phyloP scores from a whole-genome alignment of 2,113 vertebrate genomes.

The Rana temporaria region DNA sequence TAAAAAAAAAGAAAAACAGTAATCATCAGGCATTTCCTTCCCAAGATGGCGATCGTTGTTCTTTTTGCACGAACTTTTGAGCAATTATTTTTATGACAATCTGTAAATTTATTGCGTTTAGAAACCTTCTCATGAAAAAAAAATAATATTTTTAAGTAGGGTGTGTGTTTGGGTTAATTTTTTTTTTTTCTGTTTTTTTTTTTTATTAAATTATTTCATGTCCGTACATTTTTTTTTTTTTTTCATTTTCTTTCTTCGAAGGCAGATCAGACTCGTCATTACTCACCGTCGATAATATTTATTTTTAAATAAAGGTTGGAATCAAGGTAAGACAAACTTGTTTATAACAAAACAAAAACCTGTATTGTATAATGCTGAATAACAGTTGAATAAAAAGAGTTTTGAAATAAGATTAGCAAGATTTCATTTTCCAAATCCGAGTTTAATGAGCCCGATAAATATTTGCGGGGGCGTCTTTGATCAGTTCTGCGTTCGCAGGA shows the following conservation, averaged over 20 bases:
- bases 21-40: slow-evolving; percentile 68
- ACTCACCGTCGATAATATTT: slow-evolving; percentile 91
- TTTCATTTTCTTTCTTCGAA: slow-evolving; percentile 71
- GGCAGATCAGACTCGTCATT: slow-evolving; percentile 84
- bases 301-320: slow-evolving; percentile 93
- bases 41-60: slow-evolving; percentile 67
- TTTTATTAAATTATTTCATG: slow-evolving; percentile 83
- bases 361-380: slow-evolving; percentile 88
- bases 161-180: slow-evolving; percentile 62
- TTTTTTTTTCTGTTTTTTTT: slow-evolving; percentile 65
- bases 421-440: not conserved
- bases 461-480: no score
- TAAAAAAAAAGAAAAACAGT: slow-evolving; percentile 62
- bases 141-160: slow-evolving; percentile 80
- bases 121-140: slow-evolving; percentile 71
- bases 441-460: no score
- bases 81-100: slow-evolving; percentile 74
- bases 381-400: slow-evolving; percentile 85
- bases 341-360: slow-evolving; percentile 73
- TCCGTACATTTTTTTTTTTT: slow-evolving; percentile 70
- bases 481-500: no score
- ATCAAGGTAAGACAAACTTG: slow-evolving; percentile 87
- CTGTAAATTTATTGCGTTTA: slow-evolving; percentile 71
- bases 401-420: slow-evolving; percentile 79
- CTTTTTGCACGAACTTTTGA: slow-evolving; percentile 81